A percentile compares a stretch with the other conserved stretches of the same genome.
phyloP scores from a whole-genome alignment of 2,113 vertebrate species.

The Jaculus jaculus region DNA sequence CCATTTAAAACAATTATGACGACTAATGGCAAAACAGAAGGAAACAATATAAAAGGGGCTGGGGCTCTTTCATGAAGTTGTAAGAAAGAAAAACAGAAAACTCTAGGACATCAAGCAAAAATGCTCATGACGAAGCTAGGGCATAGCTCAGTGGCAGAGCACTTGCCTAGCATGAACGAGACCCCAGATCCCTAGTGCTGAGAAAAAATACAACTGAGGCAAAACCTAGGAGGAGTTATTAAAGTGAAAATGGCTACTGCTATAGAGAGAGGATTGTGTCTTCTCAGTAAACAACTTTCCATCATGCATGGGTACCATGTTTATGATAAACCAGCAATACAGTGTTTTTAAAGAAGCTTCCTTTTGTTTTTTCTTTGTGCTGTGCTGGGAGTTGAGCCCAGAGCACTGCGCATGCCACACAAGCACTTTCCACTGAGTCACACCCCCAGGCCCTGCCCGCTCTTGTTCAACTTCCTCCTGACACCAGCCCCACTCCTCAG shows the following conservation, averaged over 20 bases:
- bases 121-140: background rate
- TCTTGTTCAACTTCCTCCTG: background rate
- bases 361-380: no score
- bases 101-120: background rate
- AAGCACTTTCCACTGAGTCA: no score
- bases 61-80: background rate
- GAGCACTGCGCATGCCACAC: background rate
- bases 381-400: background rate
- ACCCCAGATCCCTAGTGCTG: no score
- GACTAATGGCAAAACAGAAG: background rate
- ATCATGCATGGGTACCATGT: background rate
- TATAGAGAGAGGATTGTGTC: background rate
- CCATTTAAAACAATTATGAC: background rate
- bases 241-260: background rate
- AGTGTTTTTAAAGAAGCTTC: background rate
- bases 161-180: no score
- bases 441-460: background rate
- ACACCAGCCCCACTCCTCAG: background rate
- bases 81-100: background rate
- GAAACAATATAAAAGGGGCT: background rate
- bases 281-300: background rate
- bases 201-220: background rate
- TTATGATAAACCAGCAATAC: background rate
- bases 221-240: background rate
- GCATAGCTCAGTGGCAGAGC: no score